A percentile compares a stretch with the other conserved stretches of the same genome.
Evolutionary conservation across 2,888 invertebrate species (phyloP).

Genomic region (Steinernema hermaphroditum): DNA sequence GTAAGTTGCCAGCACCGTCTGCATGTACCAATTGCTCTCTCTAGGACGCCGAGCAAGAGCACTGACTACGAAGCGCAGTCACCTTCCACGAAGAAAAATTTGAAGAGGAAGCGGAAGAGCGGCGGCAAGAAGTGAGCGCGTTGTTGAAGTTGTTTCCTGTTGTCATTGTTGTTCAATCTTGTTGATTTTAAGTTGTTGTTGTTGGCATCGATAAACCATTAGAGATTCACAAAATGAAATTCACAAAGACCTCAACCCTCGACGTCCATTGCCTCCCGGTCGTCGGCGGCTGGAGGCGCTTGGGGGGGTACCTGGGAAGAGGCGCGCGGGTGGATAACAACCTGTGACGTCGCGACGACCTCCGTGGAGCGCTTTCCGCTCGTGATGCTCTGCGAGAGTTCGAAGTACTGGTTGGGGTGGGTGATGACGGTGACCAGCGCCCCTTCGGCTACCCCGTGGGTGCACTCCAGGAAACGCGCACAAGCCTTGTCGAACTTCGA

Average conservation of each 20-base stretch:
- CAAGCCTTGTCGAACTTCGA: constrained; percentile 60
- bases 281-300: too few relatives aligned
- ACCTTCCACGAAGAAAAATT: not conserved
- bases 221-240: not conserved
- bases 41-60: too few relatives aligned
- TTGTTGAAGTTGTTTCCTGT: not conserved
- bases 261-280: not conserved
- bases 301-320: not conserved
- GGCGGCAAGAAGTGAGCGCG: not conserved
- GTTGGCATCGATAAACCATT: not conserved
- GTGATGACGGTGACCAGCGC: constrained; percentile 58
- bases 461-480: constrained; percentile 60
- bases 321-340: not conserved
- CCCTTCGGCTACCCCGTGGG: constrained; percentile 57
- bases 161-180: not conserved
- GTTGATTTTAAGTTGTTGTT: not conserved
- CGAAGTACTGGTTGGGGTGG: constrained; percentile 65
- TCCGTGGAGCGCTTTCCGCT: constrained; percentile 33
- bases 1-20: not conserved
- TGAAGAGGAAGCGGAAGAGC: constrained; percentile 21
- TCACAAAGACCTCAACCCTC: not conserved
- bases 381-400: constrained; percentile 52
- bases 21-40: not conserved
- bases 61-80: not conserved
- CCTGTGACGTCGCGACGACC: not conserved